Conservation (phyloP, 2,888 invertebrate genomes). For the Drosophila niveifrons region DNA sequence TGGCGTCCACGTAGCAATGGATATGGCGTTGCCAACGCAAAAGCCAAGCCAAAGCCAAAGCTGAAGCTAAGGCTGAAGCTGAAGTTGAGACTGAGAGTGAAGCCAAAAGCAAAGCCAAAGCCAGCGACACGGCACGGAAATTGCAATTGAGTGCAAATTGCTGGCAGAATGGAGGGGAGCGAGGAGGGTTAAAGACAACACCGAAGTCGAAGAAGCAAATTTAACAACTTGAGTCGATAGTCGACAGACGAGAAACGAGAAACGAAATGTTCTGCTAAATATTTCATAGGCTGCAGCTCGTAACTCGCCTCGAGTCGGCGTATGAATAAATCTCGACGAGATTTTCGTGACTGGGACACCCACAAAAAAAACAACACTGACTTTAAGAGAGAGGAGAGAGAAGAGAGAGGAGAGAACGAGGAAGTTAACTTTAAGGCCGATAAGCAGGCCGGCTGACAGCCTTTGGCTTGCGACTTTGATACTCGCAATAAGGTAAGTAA, state of each 20-base stretch:
- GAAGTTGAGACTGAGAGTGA: neutral
- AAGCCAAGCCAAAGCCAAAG: neutral
- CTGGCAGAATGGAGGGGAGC: constrained; percentile 10
- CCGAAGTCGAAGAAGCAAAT: constrained; percentile 11
- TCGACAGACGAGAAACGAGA: constrained; percentile 5
- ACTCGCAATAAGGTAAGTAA: constrained; percentile 44
- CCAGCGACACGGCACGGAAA: constrained; percentile 64
- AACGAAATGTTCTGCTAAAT: constrained; percentile 53
- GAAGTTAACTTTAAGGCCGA: constrained; percentile 23
- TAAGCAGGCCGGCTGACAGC: constrained; percentile 28
- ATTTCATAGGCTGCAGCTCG: constrained; percentile 64
- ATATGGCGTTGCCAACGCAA: constrained; percentile 57
- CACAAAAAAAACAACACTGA: no score
- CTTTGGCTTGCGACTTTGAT: constrained; percentile 27
- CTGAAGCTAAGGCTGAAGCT: neutral
- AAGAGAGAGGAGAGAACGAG: neutral
- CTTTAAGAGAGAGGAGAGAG: neutral
- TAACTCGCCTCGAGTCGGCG: constrained; percentile 47
- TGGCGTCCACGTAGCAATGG: constrained; percentile 68
- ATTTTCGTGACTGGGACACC: constrained; percentile 45
- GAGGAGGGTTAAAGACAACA: neutral
- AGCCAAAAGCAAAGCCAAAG: neutral
- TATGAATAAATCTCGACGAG: constrained; percentile 66
- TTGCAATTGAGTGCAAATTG: constrained; percentile 78
- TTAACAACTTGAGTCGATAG: constrained; percentile 35